Percentiles rank a stretch among this genome's conserved stretches.
Conservation (phyloP, 2,113 vertebrate genomes). For the Solea solea region DNA sequence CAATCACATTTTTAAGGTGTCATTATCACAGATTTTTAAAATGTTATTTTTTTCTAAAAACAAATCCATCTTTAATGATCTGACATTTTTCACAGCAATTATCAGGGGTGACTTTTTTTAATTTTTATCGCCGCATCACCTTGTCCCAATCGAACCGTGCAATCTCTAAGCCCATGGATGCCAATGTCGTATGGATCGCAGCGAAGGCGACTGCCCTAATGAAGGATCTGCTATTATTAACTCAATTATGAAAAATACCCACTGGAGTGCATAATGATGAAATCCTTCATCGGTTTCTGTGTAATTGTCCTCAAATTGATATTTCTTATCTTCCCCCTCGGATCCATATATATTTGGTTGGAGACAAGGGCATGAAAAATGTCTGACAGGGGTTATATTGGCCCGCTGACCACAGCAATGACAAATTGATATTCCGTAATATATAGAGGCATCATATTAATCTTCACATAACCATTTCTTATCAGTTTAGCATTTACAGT, state of each 20-base stretch:
- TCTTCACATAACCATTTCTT: constrained; percentile 15
- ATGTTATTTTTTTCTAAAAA: no score
- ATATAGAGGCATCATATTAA: constrained; percentile 9
- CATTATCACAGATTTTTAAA: no score
- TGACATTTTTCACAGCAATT: no score
- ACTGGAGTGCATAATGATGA: constrained; percentile 58
- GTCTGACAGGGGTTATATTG: constrained; percentile 6
- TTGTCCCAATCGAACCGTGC: background rate
- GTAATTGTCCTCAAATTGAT: constrained; percentile 64
- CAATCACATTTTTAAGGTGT: no score
- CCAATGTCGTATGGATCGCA: constrained; percentile 47
- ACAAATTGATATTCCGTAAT: constrained; percentile 32
- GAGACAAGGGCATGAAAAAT: constrained; percentile 39
- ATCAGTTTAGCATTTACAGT: constrained; percentile 3
- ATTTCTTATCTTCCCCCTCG: constrained; percentile 43
- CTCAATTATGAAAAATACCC: constrained; percentile 61
- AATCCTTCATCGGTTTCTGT: constrained; percentile 54
- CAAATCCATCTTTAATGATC: no score
- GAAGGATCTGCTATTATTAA: constrained; percentile 59
- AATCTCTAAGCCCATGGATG: constrained; percentile 34
- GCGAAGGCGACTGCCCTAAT: constrained; percentile 39
- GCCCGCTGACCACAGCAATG: constrained; percentile 28
- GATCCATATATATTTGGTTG: constrained; percentile 35
- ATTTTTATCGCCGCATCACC: background rate
- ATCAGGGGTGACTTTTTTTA: background rate